Evolutionary conservation across 2,888 invertebrate genomes (phyloP), one percentile per base, ranked within the genome.

Genomic region (Neelides folsomi): DNA sequence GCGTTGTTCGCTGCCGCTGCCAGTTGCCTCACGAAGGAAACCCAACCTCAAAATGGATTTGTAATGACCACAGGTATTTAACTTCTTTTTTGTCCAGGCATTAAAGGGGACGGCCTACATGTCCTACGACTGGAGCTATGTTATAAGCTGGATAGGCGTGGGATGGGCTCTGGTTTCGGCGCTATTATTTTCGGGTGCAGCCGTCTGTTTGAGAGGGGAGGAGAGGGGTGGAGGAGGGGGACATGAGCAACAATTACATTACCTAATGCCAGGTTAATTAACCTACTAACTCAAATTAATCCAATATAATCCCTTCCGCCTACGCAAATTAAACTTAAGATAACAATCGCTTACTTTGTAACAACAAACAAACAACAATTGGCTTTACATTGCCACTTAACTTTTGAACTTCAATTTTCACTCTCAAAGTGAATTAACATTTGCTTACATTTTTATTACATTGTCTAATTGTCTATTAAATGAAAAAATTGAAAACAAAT

Each of bases 191-290:
- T 86, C 88, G 68, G 87, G 88, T 71, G 88, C 90, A 69, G 90
- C 92, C 71, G 85, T 90, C 75, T 92, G 92, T 76, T 81, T 92
- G 73, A 81, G 88, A 72, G 87, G 85, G 73, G 92, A 92, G 76
- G 58, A 53, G 49, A 51, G 49, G 49, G 55, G 58, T 53, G 80
- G 87, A 70, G 89, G 89, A 75, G 81, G 86, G 72, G 92, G 92
- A 74, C 89, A 92, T 75, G 88, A 89, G 73, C 82, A 90, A 77
- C 92, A 92, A 78, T 86, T 92, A 84, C 92, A 92, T 79, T 92
- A 92, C 76, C 80, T 92, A 76, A 90, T 90, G 90, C 90, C 90
- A 76, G 89, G 89, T 89, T 82, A 65, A 66, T 60, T 47, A 46
- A 47, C 47, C 52, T 67, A 68, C 45, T 54, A 49, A 48, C 46